phyloP scores from a whole-genome alignment of 2,797 vertebrate species.

The Neopelma chrysocephalum region DNA sequence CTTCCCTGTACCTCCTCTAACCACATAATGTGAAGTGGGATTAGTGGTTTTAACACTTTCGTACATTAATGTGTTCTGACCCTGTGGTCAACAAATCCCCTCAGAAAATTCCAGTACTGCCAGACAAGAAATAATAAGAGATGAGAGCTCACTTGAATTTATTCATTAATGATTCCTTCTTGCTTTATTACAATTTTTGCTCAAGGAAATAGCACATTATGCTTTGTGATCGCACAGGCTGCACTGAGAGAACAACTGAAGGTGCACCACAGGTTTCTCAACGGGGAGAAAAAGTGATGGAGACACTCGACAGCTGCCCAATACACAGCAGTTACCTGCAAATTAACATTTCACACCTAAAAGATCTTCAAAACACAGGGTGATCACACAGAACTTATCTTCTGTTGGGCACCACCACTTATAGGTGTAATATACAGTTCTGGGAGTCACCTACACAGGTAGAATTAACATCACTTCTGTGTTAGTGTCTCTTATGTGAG shows the following conservation, averaged over 20 bases:
- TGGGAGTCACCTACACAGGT: background rate
- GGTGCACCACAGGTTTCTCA: background rate
- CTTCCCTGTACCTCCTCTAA: background rate
- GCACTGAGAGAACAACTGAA: background rate
- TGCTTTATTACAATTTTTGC: background rate
- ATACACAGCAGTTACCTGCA: background rate
- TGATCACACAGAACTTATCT: background rate
- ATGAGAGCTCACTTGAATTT: background rate
- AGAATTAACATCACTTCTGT: background rate
- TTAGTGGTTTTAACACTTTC: background rate
- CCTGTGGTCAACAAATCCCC: background rate
- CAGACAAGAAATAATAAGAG: background rate
- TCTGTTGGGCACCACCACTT: background rate
- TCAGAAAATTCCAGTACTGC: background rate
- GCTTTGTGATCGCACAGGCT: background rate
- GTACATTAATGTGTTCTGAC: background rate
- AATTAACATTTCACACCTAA: background rate
- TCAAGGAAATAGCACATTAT: background rate
- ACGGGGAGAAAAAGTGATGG: background rate
- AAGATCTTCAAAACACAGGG: accelerated
- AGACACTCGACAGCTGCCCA: background rate
- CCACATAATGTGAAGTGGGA: background rate
- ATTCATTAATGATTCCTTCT: background rate
- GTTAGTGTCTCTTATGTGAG: background rate
- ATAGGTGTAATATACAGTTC: background rate